Conservation (phyloP, 2,113 vertebrate species). For the Hemibagrus wyckioides region DNA sequence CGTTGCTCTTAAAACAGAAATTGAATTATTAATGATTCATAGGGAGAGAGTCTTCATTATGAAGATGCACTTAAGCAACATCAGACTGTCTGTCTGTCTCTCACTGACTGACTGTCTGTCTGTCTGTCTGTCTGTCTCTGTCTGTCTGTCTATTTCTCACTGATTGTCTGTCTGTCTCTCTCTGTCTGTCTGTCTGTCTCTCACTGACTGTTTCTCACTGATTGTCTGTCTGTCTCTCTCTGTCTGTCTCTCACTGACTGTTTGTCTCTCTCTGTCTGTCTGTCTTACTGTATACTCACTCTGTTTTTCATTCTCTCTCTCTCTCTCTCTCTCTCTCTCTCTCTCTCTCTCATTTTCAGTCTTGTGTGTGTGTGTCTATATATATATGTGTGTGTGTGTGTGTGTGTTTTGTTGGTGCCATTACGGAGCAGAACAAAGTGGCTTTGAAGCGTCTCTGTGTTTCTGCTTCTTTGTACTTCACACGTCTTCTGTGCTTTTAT, state of each 20-base stretch:
- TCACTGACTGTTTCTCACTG: no score
- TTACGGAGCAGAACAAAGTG: conserved; percentile 16
- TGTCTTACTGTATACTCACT: no score
- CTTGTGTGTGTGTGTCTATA: background rate
- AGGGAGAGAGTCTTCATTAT: background rate
- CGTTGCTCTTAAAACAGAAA: background rate
- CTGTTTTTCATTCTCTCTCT: background rate
- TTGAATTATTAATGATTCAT: conserved; percentile 2
- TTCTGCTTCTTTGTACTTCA: conserved; percentile 15
- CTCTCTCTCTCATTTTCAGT: background rate
- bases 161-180: background rate
- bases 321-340: background rate
- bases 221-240: background rate
- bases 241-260: background rate
- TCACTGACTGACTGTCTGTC: background rate
- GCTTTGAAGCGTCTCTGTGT: conserved; percentile 21
- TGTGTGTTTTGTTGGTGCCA: background rate
- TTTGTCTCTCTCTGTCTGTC: background rate
- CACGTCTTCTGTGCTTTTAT: conserved; percentile 22
- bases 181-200: background rate
- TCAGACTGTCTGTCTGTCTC: background rate
- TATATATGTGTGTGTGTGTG: background rate
- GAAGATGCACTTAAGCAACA: background rate
- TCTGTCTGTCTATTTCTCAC: background rate
- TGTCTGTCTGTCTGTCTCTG: no score